Conservation (phyloP, 2,113 vertebrate genomes). For the Pomatorhinus ruficollis region DNA sequence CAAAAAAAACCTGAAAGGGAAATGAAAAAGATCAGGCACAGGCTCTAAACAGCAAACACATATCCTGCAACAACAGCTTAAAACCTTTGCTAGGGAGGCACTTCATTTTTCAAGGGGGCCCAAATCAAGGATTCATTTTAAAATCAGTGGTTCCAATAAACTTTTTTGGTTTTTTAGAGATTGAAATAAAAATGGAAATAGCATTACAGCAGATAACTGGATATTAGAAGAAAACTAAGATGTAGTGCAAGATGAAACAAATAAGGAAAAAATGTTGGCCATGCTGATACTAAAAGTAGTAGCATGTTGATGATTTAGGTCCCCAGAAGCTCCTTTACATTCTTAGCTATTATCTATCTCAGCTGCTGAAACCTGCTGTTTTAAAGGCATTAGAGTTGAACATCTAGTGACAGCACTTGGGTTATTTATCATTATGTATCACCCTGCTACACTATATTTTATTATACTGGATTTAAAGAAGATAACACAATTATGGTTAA, state of each 20-base stretch:
- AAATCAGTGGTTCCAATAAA: conserved; percentile 48
- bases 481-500: conserved; percentile 92
- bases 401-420: conserved; percentile 80
- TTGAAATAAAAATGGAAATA: neutral
- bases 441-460: conserved; percentile 76
- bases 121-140: neutral
- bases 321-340: conserved; percentile 70
- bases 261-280: conserved; percentile 56
- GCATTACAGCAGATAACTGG: conserved; percentile 34
- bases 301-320: conserved; percentile 71
- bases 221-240: conserved; percentile 40
- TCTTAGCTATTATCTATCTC: conserved; percentile 76
- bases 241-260: conserved; percentile 69
- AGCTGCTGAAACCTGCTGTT: conserved; percentile 81
- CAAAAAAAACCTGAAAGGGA: neutral
- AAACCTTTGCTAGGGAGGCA: conserved; percentile 8
- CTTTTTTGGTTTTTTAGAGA: conserved; percentile 20
- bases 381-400: conserved; percentile 75
- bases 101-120: conserved; percentile 6
- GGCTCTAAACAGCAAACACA: conserved; percentile 27
- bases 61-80: neutral
- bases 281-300: conserved; percentile 74
- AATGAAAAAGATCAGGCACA: neutral
- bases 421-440: conserved; percentile 86
- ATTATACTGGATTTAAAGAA: conserved; percentile 80